Evolutionary conservation across 2,113 vertebrate genomes (phyloP), one percentile per base, ranked within the genome.

Genomic region (Pluvianellus socialis): DNA sequence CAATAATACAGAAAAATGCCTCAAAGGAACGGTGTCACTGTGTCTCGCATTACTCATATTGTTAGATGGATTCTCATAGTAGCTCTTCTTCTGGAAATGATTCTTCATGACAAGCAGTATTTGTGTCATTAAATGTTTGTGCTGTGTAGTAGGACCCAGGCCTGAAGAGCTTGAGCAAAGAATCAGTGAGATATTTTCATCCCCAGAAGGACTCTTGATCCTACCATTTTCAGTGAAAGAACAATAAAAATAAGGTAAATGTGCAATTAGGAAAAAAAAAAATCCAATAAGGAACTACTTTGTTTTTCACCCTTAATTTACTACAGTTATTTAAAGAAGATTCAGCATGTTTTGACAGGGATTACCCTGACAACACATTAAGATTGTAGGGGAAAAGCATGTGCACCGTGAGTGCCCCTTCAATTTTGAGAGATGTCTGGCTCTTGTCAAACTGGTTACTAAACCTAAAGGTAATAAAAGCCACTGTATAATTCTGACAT

Each of bases 121-220:
- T 90, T 95, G 16, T 91, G 38, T 65, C 33, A 63, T 95, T 91
- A 66, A 66, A 90, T 83, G 71, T 88, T 83, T 95, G 73, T 66
- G 28, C 32, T 20, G 38, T n/a, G 18, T n/a, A 77, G 30, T 23
- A 88, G 20, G n/a, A 67, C 17, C 12, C 17, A 63, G 66, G 5
- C 13, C 45, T 82, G 50, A 89, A 66, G 4, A 87, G 4, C 2
- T 1, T 45, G 62, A 66, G 14, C 6, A 2, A 55, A 92, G 33
- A 76, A 52, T 40, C 3, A 2, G 14, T 86, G 44, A 74, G 44
- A 26, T 40, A 58, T 65, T 79, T 82, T 6, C 2, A 71, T 84
- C 61, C 19, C 87, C 22, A 42, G 55, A 67, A 91, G 38, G 44
- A 58, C 61, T 82, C 2, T 0, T 1, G 2, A 18, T 82, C 18